Percentiles rank a stretch among this genome's conserved stretches.
Evolutionary conservation across 1,140 invertebrate genomes (phyloP).

Genomic region (Ips nitidus): DNA sequence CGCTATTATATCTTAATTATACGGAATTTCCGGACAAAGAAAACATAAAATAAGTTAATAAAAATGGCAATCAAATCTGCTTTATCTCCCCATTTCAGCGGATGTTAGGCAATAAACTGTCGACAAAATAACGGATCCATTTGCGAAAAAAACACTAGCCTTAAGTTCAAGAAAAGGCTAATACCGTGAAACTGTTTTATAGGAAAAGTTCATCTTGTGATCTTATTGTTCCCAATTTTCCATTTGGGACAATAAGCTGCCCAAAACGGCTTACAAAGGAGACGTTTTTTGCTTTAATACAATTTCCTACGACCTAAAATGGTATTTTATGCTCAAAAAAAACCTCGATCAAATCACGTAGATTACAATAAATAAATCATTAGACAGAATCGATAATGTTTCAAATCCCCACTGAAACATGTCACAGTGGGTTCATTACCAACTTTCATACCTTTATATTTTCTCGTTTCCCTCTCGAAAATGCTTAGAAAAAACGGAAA

Average conservation of each 20-base stretch:
- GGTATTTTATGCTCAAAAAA: no score
- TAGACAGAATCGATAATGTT: no score
- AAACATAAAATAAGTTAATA: constrained; percentile 31
- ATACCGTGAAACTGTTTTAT: constrained; percentile 15
- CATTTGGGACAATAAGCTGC: not conserved
- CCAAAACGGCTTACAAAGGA: not conserved
- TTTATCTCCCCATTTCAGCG: constrained; percentile 21
- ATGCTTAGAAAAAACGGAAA: constrained; percentile 8
- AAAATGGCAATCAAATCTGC: constrained; percentile 21
- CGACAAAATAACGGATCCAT: constrained; percentile 15
- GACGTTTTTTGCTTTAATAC: not conserved
- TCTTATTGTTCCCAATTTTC: constrained; percentile 8
- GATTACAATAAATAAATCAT: no score
- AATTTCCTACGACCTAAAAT: not conserved
- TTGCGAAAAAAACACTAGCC: constrained; percentile 15
- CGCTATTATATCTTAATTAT: constrained; percentile 24
- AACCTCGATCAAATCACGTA: no score
- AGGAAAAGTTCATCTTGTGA: constrained; percentile 1
- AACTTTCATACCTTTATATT: no score
- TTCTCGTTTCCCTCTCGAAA: no score
- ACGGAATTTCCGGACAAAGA: constrained; percentile 4
- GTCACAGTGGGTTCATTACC: no score
- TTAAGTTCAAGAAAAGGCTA: constrained; percentile 12
- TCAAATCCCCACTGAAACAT: no score
- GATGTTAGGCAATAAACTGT: constrained; percentile 17